Percentiles rank a stretch among this genome's conserved stretches.
These are phyloP conservation scores for Istiophorus platypterus DNA, from an alignment of 2,113 vertebrate species.

Conservation along the genomic window DNA sequence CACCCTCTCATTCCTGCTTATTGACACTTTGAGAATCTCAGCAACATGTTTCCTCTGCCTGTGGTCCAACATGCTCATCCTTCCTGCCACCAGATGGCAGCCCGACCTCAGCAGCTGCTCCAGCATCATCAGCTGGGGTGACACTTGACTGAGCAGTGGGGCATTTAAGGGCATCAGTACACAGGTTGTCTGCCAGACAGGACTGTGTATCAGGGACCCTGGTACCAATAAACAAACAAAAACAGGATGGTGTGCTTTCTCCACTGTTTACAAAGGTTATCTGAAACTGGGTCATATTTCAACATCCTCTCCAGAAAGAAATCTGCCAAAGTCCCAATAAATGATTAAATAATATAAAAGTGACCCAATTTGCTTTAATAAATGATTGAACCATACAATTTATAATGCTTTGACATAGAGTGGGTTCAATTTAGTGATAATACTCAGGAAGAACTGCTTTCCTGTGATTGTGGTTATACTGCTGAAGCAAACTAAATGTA, in stretches of 20 bases:
- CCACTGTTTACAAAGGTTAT: slow-evolving; percentile 57
- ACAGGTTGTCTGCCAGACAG: slow-evolving; percentile 82
- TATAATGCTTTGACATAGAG: not conserved
- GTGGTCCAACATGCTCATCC: slow-evolving; percentile 65
- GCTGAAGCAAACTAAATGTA: not conserved
- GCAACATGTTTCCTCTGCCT: slow-evolving; percentile 65
- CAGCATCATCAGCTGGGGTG: slow-evolving; percentile 71
- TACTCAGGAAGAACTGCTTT: not conserved
- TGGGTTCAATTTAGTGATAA: not conserved
- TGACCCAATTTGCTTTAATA: not conserved
- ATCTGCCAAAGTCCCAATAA: slow-evolving; percentile 55
- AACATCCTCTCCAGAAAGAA: slow-evolving; percentile 32
- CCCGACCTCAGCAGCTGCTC: slow-evolving; percentile 68
- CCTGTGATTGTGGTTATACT: not conserved
- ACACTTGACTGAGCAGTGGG: slow-evolving; percentile 48
- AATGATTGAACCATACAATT: not conserved
- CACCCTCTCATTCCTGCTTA: slow-evolving; percentile 58
- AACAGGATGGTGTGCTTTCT: slow-evolving; percentile 41
- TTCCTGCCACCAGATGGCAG: slow-evolving; percentile 81
- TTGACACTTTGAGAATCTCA: slow-evolving; percentile 48
- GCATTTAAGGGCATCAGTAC: slow-evolving; percentile 74
- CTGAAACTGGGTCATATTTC: slow-evolving; percentile 50
- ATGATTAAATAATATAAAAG: slow-evolving; percentile 43
- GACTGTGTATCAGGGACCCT: slow-evolving; percentile 46
- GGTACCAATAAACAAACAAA: slow-evolving; percentile 67